phyloP scores from a whole-genome alignment of 2,888 invertebrate genomes.

The Drosophila aldrichi region DNA sequence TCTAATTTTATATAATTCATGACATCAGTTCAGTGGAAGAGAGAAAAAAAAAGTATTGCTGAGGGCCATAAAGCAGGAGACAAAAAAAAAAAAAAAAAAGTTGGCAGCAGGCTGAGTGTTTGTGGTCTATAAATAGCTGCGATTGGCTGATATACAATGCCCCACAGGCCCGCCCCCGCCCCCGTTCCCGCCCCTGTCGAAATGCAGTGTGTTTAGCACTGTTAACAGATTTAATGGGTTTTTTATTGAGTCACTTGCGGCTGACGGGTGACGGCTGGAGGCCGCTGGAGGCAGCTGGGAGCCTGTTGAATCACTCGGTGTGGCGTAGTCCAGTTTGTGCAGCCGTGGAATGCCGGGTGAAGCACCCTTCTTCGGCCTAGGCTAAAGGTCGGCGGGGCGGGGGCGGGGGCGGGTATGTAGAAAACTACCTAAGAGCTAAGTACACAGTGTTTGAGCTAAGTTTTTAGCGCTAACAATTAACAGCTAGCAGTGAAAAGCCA shows the following conservation, averaged over 20 bases:
- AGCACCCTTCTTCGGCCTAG: constrained; percentile 50
- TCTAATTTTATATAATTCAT: constrained; percentile 42
- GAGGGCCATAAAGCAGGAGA: constrained; percentile 17
- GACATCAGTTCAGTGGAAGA: constrained; percentile 14
- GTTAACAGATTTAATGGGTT: constrained; percentile 55
- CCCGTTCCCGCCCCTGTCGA: neutral
- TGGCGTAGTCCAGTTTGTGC: constrained; percentile 12
- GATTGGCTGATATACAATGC: constrained; percentile 29
- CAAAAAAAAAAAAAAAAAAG: neutral
- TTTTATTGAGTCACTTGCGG: constrained; percentile 66
- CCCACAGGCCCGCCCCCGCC: neutral
- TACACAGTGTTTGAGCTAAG: constrained; percentile 52
- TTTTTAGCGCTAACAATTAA: constrained; percentile 69
- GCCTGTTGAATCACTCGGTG: constrained; percentile 49
- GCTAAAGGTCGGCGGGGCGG: neutral
- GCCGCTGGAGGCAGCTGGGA: constrained; percentile 10
- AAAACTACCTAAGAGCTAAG: constrained; percentile 36
- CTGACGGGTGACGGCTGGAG: constrained; percentile 11
- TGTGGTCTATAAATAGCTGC: constrained; percentile 57
- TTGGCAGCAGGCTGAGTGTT: constrained; percentile 32
- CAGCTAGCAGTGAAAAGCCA: constrained; percentile 68
- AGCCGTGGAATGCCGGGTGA: constrained; percentile 44
- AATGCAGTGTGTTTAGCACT: constrained; percentile 61
- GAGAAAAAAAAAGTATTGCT: constrained; percentile 11
- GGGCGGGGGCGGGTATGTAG: neutral